Base-by-base conservation (phyloP, 2,113 vertebrate species). In the Ia io region DNA sequence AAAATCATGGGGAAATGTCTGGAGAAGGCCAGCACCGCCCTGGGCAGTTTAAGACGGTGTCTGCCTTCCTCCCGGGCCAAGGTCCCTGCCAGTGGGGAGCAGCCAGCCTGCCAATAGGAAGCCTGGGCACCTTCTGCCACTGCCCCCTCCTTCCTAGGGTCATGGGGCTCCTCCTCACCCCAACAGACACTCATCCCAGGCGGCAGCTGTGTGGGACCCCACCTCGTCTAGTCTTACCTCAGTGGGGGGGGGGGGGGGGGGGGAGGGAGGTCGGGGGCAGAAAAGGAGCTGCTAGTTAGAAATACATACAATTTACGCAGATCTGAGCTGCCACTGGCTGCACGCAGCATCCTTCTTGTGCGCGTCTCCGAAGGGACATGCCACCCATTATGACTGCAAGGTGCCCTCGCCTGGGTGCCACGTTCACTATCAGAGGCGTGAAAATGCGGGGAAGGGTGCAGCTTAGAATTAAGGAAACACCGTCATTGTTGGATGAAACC, bases 181-280 rank as follows among this genome's bases (percentile, higher is more conserved):
- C 40, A 0, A 35, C 0, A 3, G 53, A 30, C 9, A 1, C 20
- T 22, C 13, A 0, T 8, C 44, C 73, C 30, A 47, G 25, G 1
- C 0, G 1, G 40, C 12, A 14, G 35, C 49, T 6, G 3, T 13
- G 25, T 10, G 5, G 14, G 47, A 47, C 9, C 13, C 12, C 69
- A 63, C 1, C 32, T 82, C 32, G 13, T 28, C 44, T 63, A 12
- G 14, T 9, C 30, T 6, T 40, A 6, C 1, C 14, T 28, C 42
- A 49, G 9, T 6, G 2, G 0, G 6, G 7, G 42, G n/a, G n/a
- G n/a, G n/a, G n/a, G n/a, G n/a, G n/a, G n/a, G n/a, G n/a, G n/a
- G n/a, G n/a, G n/a, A n/a, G n/a, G n/a, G n/a, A n/a, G 12, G 53
- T 23, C 47, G 32, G 18, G 32, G 37, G 20, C 53, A 23, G 53